Conservation (phyloP, 2,888 invertebrate species). For the Caenorhabditis japonica region DNA sequence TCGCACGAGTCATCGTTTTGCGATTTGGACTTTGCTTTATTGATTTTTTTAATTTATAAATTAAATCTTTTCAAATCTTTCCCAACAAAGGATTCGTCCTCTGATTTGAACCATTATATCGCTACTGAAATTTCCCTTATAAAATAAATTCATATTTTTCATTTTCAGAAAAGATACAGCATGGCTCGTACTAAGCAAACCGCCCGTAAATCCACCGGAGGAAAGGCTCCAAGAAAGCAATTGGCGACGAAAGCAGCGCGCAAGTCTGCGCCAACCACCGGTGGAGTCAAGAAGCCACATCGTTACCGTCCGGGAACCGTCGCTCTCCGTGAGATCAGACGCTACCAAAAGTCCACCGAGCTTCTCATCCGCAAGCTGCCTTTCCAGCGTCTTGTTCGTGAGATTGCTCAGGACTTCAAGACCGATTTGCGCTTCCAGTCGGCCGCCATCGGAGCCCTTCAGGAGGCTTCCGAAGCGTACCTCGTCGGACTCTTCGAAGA, state of each 20-base stretch:
- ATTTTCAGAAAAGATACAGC: background rate
- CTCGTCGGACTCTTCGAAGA: conserved; percentile 95
- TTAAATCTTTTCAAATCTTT: background rate
- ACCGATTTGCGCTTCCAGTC: conserved; percentile 64
- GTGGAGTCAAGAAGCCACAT: conserved; percentile 90
- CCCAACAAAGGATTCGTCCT: background rate
- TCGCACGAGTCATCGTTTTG: background rate
- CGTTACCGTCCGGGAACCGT: conserved; percentile 95
- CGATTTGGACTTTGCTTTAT: too few relatives aligned
- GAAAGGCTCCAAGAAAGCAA: conserved; percentile 67
- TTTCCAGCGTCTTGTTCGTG: conserved; percentile 66
- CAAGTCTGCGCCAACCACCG: conserved; percentile 79
- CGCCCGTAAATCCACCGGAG: conserved; percentile 67
- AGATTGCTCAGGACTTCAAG: conserved; percentile 66
- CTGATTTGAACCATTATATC: background rate
- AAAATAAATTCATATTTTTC: too few relatives aligned
- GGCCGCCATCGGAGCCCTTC: conserved; percentile 53
- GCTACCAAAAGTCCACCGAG: conserved; percentile 95
- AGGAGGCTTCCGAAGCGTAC: conserved; percentile 83
- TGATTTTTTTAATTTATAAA: background rate
- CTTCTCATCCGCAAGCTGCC: conserved; percentile 65
- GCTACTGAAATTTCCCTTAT: background rate
- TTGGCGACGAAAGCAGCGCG: conserved; percentile 67
- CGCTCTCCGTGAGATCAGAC: conserved; percentile 94
- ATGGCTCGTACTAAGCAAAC: conserved; percentile 70